These are phyloP conservation scores for Tenualosa thibaudeaui DNA, from an alignment of 2,797 vertebrate genomes.

Conservation along the genomic window DNA sequence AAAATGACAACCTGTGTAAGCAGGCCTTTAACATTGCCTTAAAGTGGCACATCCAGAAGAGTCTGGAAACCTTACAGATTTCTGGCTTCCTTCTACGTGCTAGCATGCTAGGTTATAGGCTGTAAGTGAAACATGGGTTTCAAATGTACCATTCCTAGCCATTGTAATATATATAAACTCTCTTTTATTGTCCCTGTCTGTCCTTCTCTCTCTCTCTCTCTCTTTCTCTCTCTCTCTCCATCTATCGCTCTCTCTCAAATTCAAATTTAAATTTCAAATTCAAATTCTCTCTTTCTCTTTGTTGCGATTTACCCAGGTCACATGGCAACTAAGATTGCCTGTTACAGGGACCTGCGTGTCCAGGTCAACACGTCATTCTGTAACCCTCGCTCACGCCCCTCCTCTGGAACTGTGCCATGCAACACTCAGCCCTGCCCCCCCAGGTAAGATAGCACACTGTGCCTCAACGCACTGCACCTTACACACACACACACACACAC, in stretches of 20 bases:
- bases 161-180: background rate
- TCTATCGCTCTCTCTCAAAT: background rate
- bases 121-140: no score
- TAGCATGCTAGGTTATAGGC: no score
- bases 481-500: no score
- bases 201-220: slow-evolving; percentile 14
- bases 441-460: slow-evolving; percentile 48
- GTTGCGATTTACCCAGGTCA: slow-evolving; percentile 68
- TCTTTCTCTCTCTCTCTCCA: background rate
- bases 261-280: no score
- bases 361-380: slow-evolving; percentile 83
- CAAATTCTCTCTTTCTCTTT: no score
- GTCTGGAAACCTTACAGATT: background rate
- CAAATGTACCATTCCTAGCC: no score
- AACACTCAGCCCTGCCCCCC: slow-evolving; percentile 81
- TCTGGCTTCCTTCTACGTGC: background rate
- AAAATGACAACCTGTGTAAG: background rate
- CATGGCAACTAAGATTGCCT: slow-evolving; percentile 79
- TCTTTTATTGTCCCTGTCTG: background rate
- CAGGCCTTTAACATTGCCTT: background rate
- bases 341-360: slow-evolving; percentile 80
- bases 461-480: slow-evolving; percentile 12
- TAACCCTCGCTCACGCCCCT: slow-evolving; percentile 74
- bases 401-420: slow-evolving; percentile 74
- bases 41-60: background rate